phyloP scores from a whole-genome alignment of 2,888 invertebrate genomes.

The Hydropsyche betteni region DNA sequence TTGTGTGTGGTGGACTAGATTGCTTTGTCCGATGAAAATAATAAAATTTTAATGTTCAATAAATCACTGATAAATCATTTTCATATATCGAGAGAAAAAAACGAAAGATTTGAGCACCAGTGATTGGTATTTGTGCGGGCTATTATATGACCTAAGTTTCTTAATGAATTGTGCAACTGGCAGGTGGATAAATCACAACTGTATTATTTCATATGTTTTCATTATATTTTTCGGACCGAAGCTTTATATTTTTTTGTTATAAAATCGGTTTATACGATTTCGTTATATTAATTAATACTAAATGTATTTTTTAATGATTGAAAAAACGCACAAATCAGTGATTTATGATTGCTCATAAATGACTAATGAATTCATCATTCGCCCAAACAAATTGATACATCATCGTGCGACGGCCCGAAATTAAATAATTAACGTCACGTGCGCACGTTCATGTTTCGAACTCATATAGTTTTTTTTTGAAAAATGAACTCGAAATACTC shows the following conservation, averaged over 20 bases:
- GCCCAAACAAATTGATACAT: constrained; percentile 35
- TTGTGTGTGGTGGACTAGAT: too few relatives aligned
- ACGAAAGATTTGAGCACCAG: not conserved
- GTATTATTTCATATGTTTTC: constrained; percentile 23
- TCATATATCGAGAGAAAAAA: not conserved
- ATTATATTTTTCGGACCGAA: not conserved
- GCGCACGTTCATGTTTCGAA: too few relatives aligned
- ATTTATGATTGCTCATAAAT: constrained; percentile 23
- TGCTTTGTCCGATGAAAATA: too few relatives aligned
- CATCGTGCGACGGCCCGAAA: constrained; percentile 1
- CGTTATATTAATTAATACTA: not conserved
- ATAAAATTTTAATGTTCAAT: too few relatives aligned
- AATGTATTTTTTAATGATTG: constrained; percentile 9
- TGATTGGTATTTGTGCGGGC: constrained; percentile 14
- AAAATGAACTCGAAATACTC: too few relatives aligned
- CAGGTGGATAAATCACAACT: constrained; percentile 34
- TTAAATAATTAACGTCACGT: too few relatives aligned
- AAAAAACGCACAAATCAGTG: constrained; percentile 15
- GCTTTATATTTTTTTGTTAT: too few relatives aligned
- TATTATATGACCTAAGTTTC: constrained; percentile 1
- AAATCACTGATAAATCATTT: too few relatives aligned
- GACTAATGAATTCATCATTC: constrained; percentile 23
- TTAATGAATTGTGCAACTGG: constrained; percentile 37
- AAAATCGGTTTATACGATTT: not conserved
- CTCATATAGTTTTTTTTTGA: too few relatives aligned